phyloP scores from a whole-genome alignment of 2,888 invertebrate genomes.

The Zhuqinia jingwanae region DNA sequence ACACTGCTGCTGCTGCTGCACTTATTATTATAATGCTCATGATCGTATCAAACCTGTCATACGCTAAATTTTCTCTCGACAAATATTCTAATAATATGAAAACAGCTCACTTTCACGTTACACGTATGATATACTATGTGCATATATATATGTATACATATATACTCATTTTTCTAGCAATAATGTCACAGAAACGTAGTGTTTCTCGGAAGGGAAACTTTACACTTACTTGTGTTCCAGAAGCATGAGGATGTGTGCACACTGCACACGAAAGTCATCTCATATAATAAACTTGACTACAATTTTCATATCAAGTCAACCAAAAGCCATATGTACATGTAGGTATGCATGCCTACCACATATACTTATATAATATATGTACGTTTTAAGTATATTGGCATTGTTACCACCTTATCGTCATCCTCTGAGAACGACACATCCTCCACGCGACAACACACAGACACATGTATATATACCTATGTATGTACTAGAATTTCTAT shows the following conservation, averaged over 20 bases:
- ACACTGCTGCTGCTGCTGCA: background rate
- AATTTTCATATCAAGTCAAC: too few species aligned
- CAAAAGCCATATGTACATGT: too few species aligned
- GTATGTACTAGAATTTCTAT: background rate
- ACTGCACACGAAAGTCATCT: background rate
- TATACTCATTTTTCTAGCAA: too few species aligned
- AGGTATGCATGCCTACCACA: too few species aligned
- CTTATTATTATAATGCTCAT: constrained; percentile 55
- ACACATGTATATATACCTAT: background rate
- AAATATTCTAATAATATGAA: constrained; percentile 36
- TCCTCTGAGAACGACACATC: background rate
- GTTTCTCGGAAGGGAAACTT: constrained; percentile 19
- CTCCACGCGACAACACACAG: too few species aligned
- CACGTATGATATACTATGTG: too few species aligned
- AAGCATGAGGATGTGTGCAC: background rate
- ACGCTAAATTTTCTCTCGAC: constrained; percentile 50
- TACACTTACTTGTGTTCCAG: background rate
- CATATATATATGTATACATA: too few species aligned
- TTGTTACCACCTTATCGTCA: background rate
- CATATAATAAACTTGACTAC: background rate
- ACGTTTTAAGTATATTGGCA: too few species aligned
- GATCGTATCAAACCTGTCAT: constrained; percentile 57
- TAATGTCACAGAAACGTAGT: background rate
- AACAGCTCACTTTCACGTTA: constrained; percentile 16
- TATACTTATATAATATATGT: too few species aligned